Conservation (phyloP, 2,888 invertebrate species). For the Caenorhabditis sp. region DNA sequence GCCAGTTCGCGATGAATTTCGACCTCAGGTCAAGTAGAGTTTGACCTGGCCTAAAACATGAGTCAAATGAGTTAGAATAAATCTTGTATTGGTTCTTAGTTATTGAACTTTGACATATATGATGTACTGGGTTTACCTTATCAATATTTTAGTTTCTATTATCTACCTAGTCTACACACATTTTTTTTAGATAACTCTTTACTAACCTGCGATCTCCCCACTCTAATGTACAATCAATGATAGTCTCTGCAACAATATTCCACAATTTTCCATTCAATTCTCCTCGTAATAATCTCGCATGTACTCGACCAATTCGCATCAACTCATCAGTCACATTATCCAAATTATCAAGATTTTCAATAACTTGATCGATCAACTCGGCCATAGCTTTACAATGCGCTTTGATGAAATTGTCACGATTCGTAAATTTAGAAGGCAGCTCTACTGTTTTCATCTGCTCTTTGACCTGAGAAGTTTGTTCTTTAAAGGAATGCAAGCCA, state of each 20-base stretch:
- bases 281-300: constrained; percentile 63
- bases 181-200: no score
- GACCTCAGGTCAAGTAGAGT: no score
- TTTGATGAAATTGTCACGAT: constrained; percentile 66
- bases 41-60: no score
- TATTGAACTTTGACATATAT: no score
- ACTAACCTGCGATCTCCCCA: constrained; percentile 69
- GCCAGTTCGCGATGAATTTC: no score
- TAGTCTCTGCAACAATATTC: constrained; percentile 68
- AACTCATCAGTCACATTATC: constrained; percentile 60
- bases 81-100: no score
- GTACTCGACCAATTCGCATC: constrained; percentile 62
- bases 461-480: constrained; percentile 46
- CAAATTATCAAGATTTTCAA: constrained; percentile 67
- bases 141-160: no score
- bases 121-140: no score
- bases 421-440: constrained; percentile 62
- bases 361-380: constrained; percentile 66
- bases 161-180: no score
- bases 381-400: constrained; percentile 67
- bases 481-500: not conserved
- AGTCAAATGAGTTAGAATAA: no score
- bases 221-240: constrained; percentile 70
- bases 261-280: constrained; percentile 67
- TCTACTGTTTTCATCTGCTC: constrained; percentile 65